phyloP scores from a whole-genome alignment of 1,140 invertebrate species.

The Drosophila takahashii region DNA sequence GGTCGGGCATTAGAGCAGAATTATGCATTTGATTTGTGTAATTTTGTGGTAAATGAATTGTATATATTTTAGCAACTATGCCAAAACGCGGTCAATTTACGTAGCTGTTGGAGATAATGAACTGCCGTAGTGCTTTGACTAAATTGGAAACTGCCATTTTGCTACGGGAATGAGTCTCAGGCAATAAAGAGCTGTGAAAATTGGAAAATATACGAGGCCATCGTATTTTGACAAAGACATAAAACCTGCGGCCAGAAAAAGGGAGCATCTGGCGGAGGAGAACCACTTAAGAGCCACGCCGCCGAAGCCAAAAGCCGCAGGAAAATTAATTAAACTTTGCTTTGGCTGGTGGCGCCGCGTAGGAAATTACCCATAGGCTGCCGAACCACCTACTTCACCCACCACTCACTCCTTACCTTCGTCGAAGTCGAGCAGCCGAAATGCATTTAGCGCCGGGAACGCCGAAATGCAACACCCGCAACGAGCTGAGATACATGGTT shows the following conservation, averaged over 20 bases:
- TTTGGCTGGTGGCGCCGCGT: slow-evolving; percentile 26
- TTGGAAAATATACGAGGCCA: slow-evolving; percentile 39
- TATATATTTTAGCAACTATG: slow-evolving; percentile 17
- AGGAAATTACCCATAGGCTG: slow-evolving; percentile 37
- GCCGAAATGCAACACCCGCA: slow-evolving; percentile 43
- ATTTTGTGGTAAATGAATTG: slow-evolving; percentile 28
- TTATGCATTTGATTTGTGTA: slow-evolving; percentile 55
- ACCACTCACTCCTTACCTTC: not conserved
- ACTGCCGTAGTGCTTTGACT: slow-evolving; percentile 5
- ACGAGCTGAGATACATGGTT: slow-evolving; percentile 8
- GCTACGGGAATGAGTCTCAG: not conserved
- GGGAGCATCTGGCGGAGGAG: slow-evolving; percentile 23
- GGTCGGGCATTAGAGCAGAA: slow-evolving; percentile 11
- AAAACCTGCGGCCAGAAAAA: slow-evolving; percentile 37
- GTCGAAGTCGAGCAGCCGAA: slow-evolving; percentile 25
- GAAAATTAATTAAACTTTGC: slow-evolving; percentile 63
- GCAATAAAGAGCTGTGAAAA: slow-evolving; percentile 38
- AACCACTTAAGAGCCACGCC: slow-evolving; percentile 48
- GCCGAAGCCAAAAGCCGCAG: slow-evolving; percentile 57
- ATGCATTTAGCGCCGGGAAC: slow-evolving; percentile 46
- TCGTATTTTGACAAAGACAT: slow-evolving; percentile 48
- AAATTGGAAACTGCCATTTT: not conserved
- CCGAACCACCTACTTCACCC: slow-evolving; percentile 1
- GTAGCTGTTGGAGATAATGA: slow-evolving; percentile 13
- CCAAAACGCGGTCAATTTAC: slow-evolving; percentile 3